Evolutionary conservation across 2,888 invertebrate species (phyloP).

Genomic region (Amiota minor): DNA sequence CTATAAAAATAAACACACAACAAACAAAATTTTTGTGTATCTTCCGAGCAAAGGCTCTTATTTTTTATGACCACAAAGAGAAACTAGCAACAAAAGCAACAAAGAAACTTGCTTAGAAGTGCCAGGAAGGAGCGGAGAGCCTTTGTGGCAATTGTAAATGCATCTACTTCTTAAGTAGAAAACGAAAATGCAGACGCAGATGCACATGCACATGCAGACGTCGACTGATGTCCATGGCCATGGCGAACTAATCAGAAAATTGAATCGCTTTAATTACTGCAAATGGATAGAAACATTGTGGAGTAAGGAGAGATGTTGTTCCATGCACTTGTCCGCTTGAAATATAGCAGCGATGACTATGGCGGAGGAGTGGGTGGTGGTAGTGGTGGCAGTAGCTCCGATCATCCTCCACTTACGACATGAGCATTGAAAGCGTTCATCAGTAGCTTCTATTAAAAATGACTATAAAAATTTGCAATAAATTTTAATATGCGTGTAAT

Average conservation of each 20-base stretch:
- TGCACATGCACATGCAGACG: conserved; percentile 9
- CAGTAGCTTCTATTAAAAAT: conserved; percentile 63
- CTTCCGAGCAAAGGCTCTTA: conserved; percentile 29
- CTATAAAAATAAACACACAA: conserved; percentile 34
- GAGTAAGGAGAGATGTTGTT: neutral
- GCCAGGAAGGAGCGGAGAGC: conserved; percentile 25
- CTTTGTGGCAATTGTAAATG: too few relatives aligned
- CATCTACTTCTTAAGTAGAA: neutral
- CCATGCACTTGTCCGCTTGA: conserved; percentile 21
- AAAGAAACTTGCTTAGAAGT: conserved; percentile 29
- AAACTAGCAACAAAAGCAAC: conserved; percentile 13
- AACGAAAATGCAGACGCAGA: conserved; percentile 26
- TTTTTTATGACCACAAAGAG: conserved; percentile 24
- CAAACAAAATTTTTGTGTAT: conserved; percentile 44
- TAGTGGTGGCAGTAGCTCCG: neutral
- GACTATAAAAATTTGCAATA: conserved; percentile 63
- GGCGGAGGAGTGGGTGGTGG: neutral
- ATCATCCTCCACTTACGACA: too few relatives aligned
- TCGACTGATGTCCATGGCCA: conserved; percentile 57
- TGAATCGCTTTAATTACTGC: conserved; percentile 73
- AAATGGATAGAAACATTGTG: conserved; percentile 64
- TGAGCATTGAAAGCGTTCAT: conserved; percentile 30
- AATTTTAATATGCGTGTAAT: conserved; percentile 68
- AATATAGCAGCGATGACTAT: conserved; percentile 16
- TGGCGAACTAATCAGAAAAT: conserved; percentile 72